Evolutionary conservation across 92 coral and sea anemone species (phyloP), one percentile per base, ranked within the genome.

Genomic region (Pocillopora meandrina): DNA sequence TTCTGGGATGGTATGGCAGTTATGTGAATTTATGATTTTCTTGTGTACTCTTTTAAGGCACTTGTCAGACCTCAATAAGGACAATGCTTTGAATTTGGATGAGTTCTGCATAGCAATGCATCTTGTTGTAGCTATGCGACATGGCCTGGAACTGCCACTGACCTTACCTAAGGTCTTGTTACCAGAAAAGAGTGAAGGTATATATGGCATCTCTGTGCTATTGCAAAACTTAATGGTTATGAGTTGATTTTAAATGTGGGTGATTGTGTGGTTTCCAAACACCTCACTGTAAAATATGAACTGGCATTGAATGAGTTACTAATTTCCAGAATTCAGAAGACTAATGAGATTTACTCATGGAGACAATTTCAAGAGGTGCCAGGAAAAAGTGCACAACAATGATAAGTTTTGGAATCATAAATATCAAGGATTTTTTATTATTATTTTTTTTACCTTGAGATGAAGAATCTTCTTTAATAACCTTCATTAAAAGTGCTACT

Each of bases 71-170:
- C 78, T 94, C 49, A 93, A 96, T 82, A 91, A 88, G 80, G 99
- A 96, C 79, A 95, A 95, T 85, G 99, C 98, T 61, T 87, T 96
- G 9, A 90, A 96, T 70, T 82, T 96, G 79, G 94, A 89, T 68
- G 99, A 96, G 87, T 96, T 96, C 85, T 96, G 99, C 66, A 96
- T 96, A 55, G 99, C 99, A 10, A 96, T 96, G 99, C 99, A 96
- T 86, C 90, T 96, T 12, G 99, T 96, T 11, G 99, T 96, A 56
- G 99, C 99, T 5, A 60, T 96, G 55, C 86, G 99, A 35, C 99
- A 96, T 91, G 99, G 99, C 56, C 73, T 96, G 76, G 99, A 96
- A 19, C 87, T 96, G 55, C 99, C 99, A 1, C 56, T 89, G 20
- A 87, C 87, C 12, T 86, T 96, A 55, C 98, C 99, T 21, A 83